A percentile compares a stretch with the other conserved stretches of the same genome.
Evolutionary conservation across 2,797 vertebrate species (phyloP).

Genomic region (Typhlichthys eigenmanni): DNA sequence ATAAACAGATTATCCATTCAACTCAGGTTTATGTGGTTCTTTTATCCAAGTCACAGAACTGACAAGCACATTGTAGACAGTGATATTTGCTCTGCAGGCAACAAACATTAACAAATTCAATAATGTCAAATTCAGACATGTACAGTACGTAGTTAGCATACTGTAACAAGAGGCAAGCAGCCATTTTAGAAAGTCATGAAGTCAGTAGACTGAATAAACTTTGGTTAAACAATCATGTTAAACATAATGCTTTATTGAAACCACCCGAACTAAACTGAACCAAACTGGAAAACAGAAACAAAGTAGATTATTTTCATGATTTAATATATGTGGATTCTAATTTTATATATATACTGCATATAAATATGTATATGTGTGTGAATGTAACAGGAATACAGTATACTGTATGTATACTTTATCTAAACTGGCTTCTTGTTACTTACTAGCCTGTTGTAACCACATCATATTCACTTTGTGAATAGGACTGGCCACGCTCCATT

Average conservation of each 20-base stretch:
- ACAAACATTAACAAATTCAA: constrained; percentile 55
- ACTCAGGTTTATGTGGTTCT: constrained; percentile 49
- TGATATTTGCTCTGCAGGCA: constrained; percentile 60
- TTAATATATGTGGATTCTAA: too few relatives aligned
- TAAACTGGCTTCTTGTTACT: too few relatives aligned
- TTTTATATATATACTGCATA: background rate
- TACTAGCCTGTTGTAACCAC: too few relatives aligned
- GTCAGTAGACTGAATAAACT: too few relatives aligned
- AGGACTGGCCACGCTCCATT: too few relatives aligned
- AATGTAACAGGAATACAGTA: too few relatives aligned
- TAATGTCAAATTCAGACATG: constrained; percentile 45
- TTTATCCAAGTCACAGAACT: constrained; percentile 61
- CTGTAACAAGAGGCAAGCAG: too few relatives aligned
- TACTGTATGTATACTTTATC: too few relatives aligned
- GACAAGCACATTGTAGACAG: constrained; percentile 49
- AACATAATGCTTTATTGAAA: background rate
- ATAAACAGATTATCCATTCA: constrained; percentile 70
- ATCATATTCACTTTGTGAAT: too few relatives aligned
- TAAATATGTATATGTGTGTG: background rate
- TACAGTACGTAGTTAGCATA: constrained; percentile 32
- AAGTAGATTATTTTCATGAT: background rate
- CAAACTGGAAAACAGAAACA: background rate
- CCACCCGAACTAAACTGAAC: background rate
- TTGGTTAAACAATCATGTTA: background rate
- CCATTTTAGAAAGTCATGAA: too few relatives aligned